Evolutionary conservation across 2,113 vertebrate genomes (phyloP), one percentile per base, ranked within the genome.

Genomic region (Pygoscelis antarcticus): DNA sequence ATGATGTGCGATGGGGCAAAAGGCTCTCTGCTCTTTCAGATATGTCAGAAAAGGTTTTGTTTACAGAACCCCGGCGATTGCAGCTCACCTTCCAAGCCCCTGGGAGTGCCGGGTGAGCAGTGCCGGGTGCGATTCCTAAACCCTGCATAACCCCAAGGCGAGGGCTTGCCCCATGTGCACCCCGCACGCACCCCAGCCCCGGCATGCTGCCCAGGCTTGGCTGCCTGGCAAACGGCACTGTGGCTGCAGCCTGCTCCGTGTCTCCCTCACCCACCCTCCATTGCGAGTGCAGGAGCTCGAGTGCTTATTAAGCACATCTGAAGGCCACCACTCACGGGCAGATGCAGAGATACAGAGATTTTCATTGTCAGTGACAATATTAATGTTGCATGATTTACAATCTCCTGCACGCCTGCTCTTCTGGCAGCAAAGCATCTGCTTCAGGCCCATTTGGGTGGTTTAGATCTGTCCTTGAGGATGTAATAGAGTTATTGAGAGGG

Each of bases 351-450:
- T 94, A 95, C 97, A 81, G 98, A 93, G 96, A 96, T 93, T 95
- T 94, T 97, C 98, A 97, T 97, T 90, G 88, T 72, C 52, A 87
- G 86, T 96, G 98, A 98, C 98, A 98, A 95, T 93, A 95, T 96
- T 97, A 96, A 96, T 93, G 83, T 84, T 86, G 55, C 25, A 72
- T 98, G 98, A 98, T 98, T 98, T 98, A 98, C 97, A 93, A 78
- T 95, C 93, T 87, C 94, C 74, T 78, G 78, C 7, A 9, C 2
- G 34, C 65, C 42, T 54, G 83, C 72, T 91, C 47, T 40, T 60
- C 90, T 87, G 90, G 89, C 94, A 95, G 91, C 87, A 64, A 89
- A 93, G 89, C 58, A 69, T 84, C 93, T 90, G 91, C 90, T 97
- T 66, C 23, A 5, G 95, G 71, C 82, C 90, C 57, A 4, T 90